These are phyloP conservation scores for Poecilia picta DNA, from an alignment of 2,797 vertebrate species.

Conservation along the genomic window DNA sequence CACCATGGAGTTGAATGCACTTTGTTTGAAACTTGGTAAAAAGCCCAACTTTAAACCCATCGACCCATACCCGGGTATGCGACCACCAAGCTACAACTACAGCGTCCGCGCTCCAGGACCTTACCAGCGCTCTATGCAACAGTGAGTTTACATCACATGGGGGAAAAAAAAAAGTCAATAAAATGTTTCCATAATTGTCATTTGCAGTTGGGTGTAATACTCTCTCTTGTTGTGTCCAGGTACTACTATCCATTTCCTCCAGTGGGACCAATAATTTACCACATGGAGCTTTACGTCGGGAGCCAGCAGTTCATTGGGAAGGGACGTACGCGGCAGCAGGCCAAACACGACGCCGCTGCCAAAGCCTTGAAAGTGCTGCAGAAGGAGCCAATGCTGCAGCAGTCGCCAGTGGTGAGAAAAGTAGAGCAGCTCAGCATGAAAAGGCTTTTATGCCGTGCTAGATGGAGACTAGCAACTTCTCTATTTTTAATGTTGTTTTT, in stretches of 20 bases:
- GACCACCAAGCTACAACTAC: slow-evolving; percentile 94
- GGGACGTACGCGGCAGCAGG: slow-evolving; percentile 93
- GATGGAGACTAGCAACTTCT: slow-evolving; percentile 2
- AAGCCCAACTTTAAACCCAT: slow-evolving; percentile 96
- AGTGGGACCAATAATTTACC: slow-evolving; percentile 92
- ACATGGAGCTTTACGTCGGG: slow-evolving; percentile 96
- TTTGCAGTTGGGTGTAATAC: neutral
- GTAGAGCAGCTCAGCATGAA: slow-evolving; percentile 7
- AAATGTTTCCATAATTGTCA: neutral
- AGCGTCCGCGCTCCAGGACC: slow-evolving; percentile 85
- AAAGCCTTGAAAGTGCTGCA: slow-evolving; percentile 94
- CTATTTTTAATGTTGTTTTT: slow-evolving; percentile 16
- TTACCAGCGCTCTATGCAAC: slow-evolving; percentile 85
- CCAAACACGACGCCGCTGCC: slow-evolving; percentile 93
- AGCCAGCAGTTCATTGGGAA: slow-evolving; percentile 97
- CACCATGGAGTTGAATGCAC: slow-evolving; percentile 93
- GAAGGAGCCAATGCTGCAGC: slow-evolving; percentile 91
- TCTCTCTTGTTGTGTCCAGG: slow-evolving; percentile 74
- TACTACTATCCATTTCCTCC: slow-evolving; percentile 98
- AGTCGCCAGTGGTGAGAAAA: slow-evolving; percentile 77
- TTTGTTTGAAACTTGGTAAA: slow-evolving; percentile 97
- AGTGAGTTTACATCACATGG: slow-evolving; percentile 64
- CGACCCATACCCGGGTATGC: slow-evolving; percentile 93
- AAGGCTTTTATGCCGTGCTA: neutral
- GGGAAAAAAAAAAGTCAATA: neutral